These are phyloP conservation scores for Salticus scenicus DNA, from an alignment of 2,888 invertebrate species.

Conservation along the genomic window DNA sequence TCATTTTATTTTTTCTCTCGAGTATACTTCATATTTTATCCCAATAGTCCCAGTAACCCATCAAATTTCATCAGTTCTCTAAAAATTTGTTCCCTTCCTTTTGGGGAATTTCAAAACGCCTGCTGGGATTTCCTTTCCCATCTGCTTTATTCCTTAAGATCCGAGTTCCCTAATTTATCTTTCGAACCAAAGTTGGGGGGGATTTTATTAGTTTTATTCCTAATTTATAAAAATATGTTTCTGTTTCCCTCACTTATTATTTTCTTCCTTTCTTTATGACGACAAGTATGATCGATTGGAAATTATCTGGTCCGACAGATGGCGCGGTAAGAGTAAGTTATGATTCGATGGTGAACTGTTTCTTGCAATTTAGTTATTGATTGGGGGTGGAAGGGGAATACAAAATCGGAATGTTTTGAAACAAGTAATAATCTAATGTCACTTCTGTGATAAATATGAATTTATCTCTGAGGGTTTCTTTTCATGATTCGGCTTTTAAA, in stretches of 20 bases:
- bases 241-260: not conserved
- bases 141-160: no score
- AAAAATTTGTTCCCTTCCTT: no score
- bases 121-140: not conserved
- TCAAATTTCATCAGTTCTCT: no score
- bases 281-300: not conserved
- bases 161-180: not conserved
- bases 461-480: no score
- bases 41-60: no score
- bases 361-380: not conserved
- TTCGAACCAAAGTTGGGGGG: conserved; percentile 5
- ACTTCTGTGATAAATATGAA: not conserved
- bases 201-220: conserved; percentile 17
- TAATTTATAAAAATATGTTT: conserved; percentile 14
- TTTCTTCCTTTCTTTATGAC: conserved; percentile 3
- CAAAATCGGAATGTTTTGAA: not conserved
- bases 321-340: not conserved
- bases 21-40: no score
- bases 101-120: no score
- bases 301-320: not conserved
- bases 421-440: conserved; percentile 9
- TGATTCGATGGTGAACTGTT: not conserved
- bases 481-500: no score
- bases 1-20: no score
- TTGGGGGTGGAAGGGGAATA: not conserved